Percentiles rank a stretch among this genome's conserved stretches.
Conservation (phyloP, 1,140 invertebrate species). For the Drosophila melanica region DNA sequence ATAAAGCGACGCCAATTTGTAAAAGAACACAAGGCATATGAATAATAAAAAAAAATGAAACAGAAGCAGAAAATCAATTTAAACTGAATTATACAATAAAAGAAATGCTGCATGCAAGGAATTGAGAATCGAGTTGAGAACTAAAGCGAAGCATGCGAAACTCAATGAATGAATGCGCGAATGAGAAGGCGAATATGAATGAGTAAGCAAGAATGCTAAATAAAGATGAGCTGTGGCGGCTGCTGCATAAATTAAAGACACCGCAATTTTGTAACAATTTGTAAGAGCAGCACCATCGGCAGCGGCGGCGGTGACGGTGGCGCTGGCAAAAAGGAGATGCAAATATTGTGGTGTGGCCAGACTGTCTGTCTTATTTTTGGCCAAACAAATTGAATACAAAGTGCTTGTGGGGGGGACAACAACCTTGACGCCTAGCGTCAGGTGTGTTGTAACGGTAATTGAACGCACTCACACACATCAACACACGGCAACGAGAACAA, state of each 20-base stretch:
- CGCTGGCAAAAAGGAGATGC: slow-evolving; percentile 36
- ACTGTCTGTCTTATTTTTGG: slow-evolving; percentile 46
- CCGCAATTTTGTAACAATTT: slow-evolving; percentile 71
- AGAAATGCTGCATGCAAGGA: slow-evolving; percentile 43
- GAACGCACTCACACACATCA: slow-evolving; percentile 1
- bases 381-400: slow-evolving; percentile 28
- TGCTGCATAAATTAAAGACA: slow-evolving; percentile 71
- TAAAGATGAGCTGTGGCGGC: slow-evolving; percentile 63
- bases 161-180: slow-evolving; percentile 69
- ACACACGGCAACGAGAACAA: background rate
- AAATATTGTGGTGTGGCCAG: slow-evolving; percentile 47
- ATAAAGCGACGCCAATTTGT: slow-evolving; percentile 27
- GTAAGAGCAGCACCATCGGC: slow-evolving; percentile 26
- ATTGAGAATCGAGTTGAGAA: slow-evolving; percentile 62
- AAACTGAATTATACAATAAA: slow-evolving; percentile 75
- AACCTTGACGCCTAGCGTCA: slow-evolving; percentile 41
- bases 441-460: slow-evolving; percentile 46
- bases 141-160: slow-evolving; percentile 44
- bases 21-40: slow-evolving; percentile 2
- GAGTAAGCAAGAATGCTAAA: slow-evolving; percentile 61
- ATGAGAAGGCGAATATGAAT: slow-evolving; percentile 28
- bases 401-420: slow-evolving; percentile 11
- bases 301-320: too few relatives aligned
- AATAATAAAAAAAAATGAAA: slow-evolving; percentile 34
- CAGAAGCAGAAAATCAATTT: slow-evolving; percentile 68